Evolutionary conservation across 2,113 vertebrate genomes (phyloP).

Genomic region (mouse (Mus musculus)): DNA sequence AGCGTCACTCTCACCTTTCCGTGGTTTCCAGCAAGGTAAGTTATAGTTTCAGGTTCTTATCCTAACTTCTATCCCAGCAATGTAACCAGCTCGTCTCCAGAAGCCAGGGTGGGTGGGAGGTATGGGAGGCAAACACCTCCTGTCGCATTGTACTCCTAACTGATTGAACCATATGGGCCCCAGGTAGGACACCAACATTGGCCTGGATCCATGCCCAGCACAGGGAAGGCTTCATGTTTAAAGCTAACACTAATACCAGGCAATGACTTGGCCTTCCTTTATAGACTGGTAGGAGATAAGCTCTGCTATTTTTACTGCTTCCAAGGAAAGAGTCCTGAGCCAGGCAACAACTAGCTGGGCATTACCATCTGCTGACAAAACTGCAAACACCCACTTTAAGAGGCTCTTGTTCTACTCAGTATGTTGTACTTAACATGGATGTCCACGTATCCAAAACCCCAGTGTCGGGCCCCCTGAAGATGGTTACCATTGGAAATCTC

Average conservation of each 20-base stretch:
- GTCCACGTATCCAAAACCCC: neutral
- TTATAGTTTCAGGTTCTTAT: neutral
- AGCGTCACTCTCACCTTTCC: neutral
- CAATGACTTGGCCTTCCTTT: neutral
- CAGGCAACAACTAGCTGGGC: neutral
- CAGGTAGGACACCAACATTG: rapidly evolving
- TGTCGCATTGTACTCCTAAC: rapidly evolving
- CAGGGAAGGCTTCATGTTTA: neutral
- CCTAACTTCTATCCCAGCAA: neutral
- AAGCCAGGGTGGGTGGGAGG: neutral
- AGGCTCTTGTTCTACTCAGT: neutral
- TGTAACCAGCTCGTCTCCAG: neutral
- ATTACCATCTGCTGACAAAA: neutral
- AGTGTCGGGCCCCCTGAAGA: neutral
- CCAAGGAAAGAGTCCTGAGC: neutral
- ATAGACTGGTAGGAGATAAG: neutral
- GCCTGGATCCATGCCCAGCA: neutral
- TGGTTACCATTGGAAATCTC: neutral
- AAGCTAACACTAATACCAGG: slow-evolving; percentile 5
- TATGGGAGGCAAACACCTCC: neutral
- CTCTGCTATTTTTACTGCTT: neutral
- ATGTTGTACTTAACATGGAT: neutral
- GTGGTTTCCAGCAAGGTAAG: neutral
- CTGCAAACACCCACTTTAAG: neutral
- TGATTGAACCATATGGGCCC: neutral